phyloP scores from a whole-genome alignment of 1,140 invertebrate genomes.

The Ceratina calcarata region DNA sequence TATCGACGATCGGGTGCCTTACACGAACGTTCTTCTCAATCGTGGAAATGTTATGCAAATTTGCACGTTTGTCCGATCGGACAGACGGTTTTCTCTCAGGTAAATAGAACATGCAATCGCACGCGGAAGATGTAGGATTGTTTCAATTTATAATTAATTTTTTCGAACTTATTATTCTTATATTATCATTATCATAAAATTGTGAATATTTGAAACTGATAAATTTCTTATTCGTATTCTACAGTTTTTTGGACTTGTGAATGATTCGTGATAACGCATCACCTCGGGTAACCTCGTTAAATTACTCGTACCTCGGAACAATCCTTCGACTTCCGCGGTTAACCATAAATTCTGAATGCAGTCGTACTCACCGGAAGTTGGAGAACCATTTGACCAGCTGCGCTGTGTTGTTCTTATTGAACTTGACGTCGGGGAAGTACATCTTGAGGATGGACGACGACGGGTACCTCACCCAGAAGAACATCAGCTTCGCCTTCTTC shows the following conservation, averaged over 20 bases:
- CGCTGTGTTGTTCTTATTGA: conserved; percentile 99
- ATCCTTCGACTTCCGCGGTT: neutral
- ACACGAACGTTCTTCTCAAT: neutral
- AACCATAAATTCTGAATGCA: conserved; percentile 36
- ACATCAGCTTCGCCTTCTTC: conserved; percentile 99
- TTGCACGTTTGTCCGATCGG: neutral
- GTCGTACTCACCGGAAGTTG: conserved; percentile 95
- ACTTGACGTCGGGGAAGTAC: conserved; percentile 99
- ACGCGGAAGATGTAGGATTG: neutral
- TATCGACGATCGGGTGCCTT: neutral
- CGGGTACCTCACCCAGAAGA: conserved; percentile 99
- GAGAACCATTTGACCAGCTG: conserved; percentile 99
- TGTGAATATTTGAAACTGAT: too few relatives aligned
- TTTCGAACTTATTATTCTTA: neutral
- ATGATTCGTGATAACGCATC: too few relatives aligned
- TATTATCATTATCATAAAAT: neutral
- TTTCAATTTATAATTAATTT: neutral
- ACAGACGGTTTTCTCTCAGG: neutral
- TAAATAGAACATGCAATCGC: conserved; percentile 7
- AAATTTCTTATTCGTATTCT: too few relatives aligned
- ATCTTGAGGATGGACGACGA: conserved; percentile 99
- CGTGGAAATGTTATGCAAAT: conserved; percentile 36
- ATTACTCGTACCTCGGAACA: conserved; percentile 7
- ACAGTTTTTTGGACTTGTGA: too few relatives aligned
- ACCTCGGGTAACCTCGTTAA: too few relatives aligned